Percentiles rank a stretch among this genome's conserved stretches.
Evolutionary conservation across 2,888 invertebrate species (phyloP).

Genomic region (Thymelicus acteon): DNA sequence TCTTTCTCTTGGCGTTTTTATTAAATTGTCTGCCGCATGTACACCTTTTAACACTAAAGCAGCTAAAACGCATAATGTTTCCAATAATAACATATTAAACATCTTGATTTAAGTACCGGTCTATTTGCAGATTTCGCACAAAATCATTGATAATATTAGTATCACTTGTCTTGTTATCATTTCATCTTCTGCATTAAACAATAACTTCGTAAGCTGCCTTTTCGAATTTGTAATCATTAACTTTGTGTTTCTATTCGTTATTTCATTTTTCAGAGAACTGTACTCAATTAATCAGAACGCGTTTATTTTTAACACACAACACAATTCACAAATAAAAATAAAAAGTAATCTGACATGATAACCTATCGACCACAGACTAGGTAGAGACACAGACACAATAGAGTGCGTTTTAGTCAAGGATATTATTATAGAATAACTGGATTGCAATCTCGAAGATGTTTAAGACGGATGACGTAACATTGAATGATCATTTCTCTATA

Average conservation of each 20-base stretch:
- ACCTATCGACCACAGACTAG: too few species aligned
- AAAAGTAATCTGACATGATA: too few species aligned
- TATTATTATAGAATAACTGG: too few species aligned
- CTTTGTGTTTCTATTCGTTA: constrained; percentile 16
- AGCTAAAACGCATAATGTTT: constrained; percentile 53
- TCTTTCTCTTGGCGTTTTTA: constrained; percentile 57
- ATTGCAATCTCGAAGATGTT: too few species aligned
- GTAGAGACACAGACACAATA: too few species aligned
- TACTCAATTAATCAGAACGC: too few species aligned
- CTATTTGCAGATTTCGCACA: constrained; percentile 35
- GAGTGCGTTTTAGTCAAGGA: too few species aligned
- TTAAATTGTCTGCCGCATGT: constrained; percentile 56
- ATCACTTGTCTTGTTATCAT: constrained; percentile 12
- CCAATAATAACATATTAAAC: constrained; percentile 55
- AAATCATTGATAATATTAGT: constrained; percentile 17
- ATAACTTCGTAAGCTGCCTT: not conserved
- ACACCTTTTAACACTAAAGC: constrained; percentile 51
- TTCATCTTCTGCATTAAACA: not conserved
- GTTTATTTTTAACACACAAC: too few species aligned
- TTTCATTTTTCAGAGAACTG: not conserved
- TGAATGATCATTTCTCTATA: too few species aligned
- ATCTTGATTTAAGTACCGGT: constrained; percentile 57
- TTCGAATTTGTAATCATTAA: not conserved
- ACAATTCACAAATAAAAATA: too few species aligned
- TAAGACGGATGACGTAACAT: too few species aligned